Percentiles rank a stretch among this genome's conserved stretches.
Evolutionary conservation across 2,888 invertebrate genomes (phyloP).

Genomic region (Polyommatus iphigenia): DNA sequence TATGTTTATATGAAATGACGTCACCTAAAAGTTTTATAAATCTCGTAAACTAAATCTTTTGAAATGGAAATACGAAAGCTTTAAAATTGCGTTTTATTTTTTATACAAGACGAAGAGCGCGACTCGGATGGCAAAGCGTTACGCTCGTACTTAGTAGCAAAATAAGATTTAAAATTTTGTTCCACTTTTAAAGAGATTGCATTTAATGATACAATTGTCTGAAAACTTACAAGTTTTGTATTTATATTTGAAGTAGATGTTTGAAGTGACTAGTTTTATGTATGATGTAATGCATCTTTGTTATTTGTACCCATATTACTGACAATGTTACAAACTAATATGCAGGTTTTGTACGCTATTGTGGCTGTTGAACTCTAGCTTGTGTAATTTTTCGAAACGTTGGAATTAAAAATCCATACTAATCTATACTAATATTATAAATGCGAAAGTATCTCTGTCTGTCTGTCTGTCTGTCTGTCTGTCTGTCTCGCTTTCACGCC

Average conservation of each 20-base stretch:
- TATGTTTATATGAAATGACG: conserved; percentile 23
- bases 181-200: conserved; percentile 14
- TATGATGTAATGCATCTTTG: background rate
- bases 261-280: background rate
- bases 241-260: background rate
- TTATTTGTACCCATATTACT: background rate
- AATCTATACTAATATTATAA: too few species aligned
- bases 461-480: too few species aligned
- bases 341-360: too few species aligned
- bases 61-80: conserved; percentile 29
- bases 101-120: conserved; percentile 24
- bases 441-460: too few species aligned
- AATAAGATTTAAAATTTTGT: conserved; percentile 27
- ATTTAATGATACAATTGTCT: conserved; percentile 20
- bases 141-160: conserved; percentile 16
- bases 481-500: too few species aligned
- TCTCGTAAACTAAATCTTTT: conserved; percentile 29
- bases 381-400: too few species aligned
- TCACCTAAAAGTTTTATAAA: conserved; percentile 28
- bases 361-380: too few species aligned
- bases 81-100: conserved; percentile 13
- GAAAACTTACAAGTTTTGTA: conserved; percentile 12
- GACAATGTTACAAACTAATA: too few species aligned
- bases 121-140: conserved; percentile 21
- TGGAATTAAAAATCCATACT: too few species aligned